These are phyloP conservation scores for Styela plicata DNA, from an alignment of 23 tunicate species.

Conservation along the genomic window DNA sequence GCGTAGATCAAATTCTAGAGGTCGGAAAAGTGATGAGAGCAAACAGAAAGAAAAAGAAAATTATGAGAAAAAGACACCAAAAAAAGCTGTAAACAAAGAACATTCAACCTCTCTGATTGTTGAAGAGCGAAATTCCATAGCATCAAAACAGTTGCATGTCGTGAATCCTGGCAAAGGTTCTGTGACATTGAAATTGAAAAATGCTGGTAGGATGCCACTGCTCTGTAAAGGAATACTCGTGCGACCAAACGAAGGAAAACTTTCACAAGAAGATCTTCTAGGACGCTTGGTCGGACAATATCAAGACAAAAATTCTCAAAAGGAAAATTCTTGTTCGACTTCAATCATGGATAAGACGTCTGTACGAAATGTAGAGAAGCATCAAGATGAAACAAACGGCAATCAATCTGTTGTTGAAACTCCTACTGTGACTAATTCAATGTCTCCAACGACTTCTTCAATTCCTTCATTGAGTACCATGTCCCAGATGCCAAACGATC, in stretches of 20 bases:
- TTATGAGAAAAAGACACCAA: not conserved
- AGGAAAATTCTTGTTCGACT: not conserved
- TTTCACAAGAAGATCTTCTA: conserved; percentile 6
- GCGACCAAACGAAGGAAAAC: not conserved
- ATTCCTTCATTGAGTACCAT: too few species aligned
- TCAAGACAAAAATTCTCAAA: not conserved
- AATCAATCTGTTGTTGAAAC: not conserved
- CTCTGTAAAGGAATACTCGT: conserved; percentile 10
- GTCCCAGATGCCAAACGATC: not conserved
- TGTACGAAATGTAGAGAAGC: not conserved
- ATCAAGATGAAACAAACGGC: not conserved
- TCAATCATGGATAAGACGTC: not conserved
- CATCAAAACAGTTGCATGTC: not conserved
- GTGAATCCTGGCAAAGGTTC: conserved; percentile 6
- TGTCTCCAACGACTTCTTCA: not conserved
- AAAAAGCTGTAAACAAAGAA: too few species aligned
- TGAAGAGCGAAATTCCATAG: not conserved
- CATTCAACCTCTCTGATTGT: not conserved
- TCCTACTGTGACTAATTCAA: too few species aligned
- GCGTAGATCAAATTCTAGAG: not conserved
- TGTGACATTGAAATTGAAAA: conserved; percentile 4
- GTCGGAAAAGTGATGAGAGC: not conserved
- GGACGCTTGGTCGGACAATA: not conserved
- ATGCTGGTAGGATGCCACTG: conserved; percentile 16
- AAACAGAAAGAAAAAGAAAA: not conserved